Evolutionary conservation across 2,113 vertebrate species (phyloP), one percentile per base, ranked within the genome.

Genomic region (Casuarius casuarius): DNA sequence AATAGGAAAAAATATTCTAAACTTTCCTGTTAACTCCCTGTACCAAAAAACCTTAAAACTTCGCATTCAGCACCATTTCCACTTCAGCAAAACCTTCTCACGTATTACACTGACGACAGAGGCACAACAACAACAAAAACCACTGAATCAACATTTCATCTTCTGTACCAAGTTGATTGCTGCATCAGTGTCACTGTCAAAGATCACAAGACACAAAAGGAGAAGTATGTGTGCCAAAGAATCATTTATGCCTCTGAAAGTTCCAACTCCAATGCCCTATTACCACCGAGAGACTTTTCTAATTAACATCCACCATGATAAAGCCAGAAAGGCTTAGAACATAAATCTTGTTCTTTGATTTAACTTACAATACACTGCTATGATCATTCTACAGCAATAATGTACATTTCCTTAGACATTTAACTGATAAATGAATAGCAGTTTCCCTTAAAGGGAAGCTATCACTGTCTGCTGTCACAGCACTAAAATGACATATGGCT

Each of bases 401-500:
- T 3, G 66, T 67, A 80, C 42, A 73, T 90, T 97, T 93, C 74
- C 66, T 77, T 92, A 15, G 25, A 95, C 42, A 81, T 76, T 94
- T 89, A 89, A 96, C 33, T 92, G 92, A 97, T 85, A 92, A 94
- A 96, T 95, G 70, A 93, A 76, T n/a, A 77, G 81, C 75, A 77
- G 59, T 92, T 97, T 94, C 85, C 85, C 89, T 95, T 70, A 78
- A 85, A 97, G 89, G 88, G 38, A 96, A 95, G 90, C 84, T 94
- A 95, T 90, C 96, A 86, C 65, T 91, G 91, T 90, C 96, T 96
- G 61, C 84, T 92, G 85, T 92, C 88, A 95, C 73, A 96, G 89
- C 20, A 87, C 81, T 63, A 81, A 94, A 95, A 95, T 97, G 94
- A 98, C 85, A 95, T 88, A 96, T 1, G 63, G 78, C 87, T 97